phyloP scores from a whole-genome alignment of 2,113 vertebrate genomes.

The Progne subis region DNA sequence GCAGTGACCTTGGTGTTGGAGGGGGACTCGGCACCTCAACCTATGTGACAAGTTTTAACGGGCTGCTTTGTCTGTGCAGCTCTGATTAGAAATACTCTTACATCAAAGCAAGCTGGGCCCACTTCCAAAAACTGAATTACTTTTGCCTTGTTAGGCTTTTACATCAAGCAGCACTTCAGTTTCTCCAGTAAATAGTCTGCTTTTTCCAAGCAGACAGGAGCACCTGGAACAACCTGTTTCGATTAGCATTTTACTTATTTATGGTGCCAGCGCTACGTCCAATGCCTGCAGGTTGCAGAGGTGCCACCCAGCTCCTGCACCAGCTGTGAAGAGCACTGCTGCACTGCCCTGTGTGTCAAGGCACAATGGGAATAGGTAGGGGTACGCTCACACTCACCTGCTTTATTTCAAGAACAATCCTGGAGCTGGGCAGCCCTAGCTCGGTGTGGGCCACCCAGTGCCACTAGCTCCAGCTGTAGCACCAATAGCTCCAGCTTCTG shows the following conservation, averaged over 20 bases:
- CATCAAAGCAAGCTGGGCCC: not conserved
- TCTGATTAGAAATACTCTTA: not conserved
- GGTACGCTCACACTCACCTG: not conserved
- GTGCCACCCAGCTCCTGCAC: not conserved
- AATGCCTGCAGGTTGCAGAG: not conserved
- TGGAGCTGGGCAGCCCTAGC: not conserved
- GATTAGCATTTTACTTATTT: constrained; percentile 49
- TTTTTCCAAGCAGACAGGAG: constrained; percentile 16
- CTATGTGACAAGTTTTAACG: not conserved
- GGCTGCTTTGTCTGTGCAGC: not conserved
- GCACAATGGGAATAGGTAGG: not conserved
- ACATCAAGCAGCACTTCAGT: not conserved
- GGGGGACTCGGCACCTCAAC: not conserved
- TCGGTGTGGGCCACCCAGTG: not conserved
- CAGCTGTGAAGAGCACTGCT: not conserved
- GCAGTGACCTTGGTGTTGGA: not conserved
- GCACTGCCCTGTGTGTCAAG: not conserved
- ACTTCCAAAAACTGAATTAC: not conserved
- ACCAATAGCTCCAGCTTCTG: not conserved
- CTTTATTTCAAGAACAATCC: not conserved
- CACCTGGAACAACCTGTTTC: constrained; percentile 37
- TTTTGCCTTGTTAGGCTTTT: constrained; percentile 7
- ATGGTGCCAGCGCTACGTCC: not conserved
- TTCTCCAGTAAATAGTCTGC: not conserved
- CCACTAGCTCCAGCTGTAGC: not conserved